These are phyloP conservation scores for Hyla sarda DNA, from an alignment of 2,113 vertebrate species.

Conservation along the genomic window DNA sequence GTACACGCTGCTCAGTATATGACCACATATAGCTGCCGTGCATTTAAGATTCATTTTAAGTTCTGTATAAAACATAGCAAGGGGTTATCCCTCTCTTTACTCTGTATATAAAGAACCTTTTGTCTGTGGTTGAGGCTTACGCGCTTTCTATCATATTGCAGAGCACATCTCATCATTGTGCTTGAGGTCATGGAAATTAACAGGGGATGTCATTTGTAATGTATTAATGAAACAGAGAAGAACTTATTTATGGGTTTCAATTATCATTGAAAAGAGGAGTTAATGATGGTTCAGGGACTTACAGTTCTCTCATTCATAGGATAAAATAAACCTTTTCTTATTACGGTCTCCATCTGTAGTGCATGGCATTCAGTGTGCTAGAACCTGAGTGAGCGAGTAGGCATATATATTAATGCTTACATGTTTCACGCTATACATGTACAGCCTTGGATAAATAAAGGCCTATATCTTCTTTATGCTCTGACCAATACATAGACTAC, in stretches of 20 bases:
- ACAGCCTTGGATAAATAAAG: background rate
- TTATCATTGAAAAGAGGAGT: slow-evolving; percentile 52
- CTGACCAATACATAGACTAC: background rate
- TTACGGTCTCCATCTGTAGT: background rate
- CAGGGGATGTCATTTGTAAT: slow-evolving; percentile 47
- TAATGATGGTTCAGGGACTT: slow-evolving; percentile 54
- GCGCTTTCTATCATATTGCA: slow-evolving; percentile 21
- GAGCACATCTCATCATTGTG: slow-evolving; percentile 35
- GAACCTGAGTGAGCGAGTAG: background rate
- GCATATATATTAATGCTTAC: background rate
- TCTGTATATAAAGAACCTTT: background rate
- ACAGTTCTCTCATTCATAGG: slow-evolving; percentile 2
- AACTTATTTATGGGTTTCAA: slow-evolving; percentile 44
- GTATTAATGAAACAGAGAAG: slow-evolving; percentile 49
- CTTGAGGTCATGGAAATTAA: slow-evolving; percentile 51
- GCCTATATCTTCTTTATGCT: background rate
- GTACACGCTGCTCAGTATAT: slow-evolving; percentile 14
- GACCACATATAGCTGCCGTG: background rate
- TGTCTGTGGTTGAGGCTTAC: background rate
- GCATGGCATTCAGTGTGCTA: background rate
- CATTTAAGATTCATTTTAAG: background rate
- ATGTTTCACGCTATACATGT: background rate
- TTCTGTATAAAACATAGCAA: background rate
- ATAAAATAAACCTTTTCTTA: slow-evolving; percentile 40
- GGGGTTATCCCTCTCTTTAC: background rate